Conservation (phyloP, 2,113 vertebrate genomes). For the Pycnonotus jocosus region DNA sequence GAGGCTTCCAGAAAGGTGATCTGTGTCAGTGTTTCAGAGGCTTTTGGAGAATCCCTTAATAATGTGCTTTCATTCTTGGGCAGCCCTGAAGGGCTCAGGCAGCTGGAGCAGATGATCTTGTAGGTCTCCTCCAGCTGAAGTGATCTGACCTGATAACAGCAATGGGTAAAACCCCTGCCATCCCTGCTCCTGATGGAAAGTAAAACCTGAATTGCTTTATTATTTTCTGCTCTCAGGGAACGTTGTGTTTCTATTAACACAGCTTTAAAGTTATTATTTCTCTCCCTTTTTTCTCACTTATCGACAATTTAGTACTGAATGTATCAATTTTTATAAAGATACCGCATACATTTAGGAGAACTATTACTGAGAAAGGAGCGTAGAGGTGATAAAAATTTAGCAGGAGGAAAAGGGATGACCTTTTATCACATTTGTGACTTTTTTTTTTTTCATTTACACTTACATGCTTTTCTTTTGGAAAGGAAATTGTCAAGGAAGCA, state of each 20-base stretch:
- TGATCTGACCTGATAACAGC: background rate
- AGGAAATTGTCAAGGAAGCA: constrained; percentile 74
- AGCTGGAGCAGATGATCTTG: background rate
- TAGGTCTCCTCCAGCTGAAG: background rate
- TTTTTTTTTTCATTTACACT: background rate
- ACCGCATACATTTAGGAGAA: background rate
- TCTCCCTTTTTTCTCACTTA: background rate
- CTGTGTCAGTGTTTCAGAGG: background rate
- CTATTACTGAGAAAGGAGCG: background rate
- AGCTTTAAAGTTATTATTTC: background rate
- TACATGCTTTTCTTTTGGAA: background rate
- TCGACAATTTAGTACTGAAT: background rate
- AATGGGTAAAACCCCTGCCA: background rate
- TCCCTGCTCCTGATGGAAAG: background rate
- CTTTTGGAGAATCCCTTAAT: background rate
- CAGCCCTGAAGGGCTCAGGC: background rate
- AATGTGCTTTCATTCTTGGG: background rate
- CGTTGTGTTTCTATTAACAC: background rate
- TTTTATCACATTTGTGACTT: background rate
- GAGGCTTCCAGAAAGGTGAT: background rate
- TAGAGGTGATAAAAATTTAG: background rate
- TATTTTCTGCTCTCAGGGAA: background rate
- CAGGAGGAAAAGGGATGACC: background rate
- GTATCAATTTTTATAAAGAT: background rate
- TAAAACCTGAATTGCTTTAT: background rate